Evolutionary conservation across 2,888 invertebrate genomes (phyloP).

Genomic region (Chaitophorus viminalis): DNA sequence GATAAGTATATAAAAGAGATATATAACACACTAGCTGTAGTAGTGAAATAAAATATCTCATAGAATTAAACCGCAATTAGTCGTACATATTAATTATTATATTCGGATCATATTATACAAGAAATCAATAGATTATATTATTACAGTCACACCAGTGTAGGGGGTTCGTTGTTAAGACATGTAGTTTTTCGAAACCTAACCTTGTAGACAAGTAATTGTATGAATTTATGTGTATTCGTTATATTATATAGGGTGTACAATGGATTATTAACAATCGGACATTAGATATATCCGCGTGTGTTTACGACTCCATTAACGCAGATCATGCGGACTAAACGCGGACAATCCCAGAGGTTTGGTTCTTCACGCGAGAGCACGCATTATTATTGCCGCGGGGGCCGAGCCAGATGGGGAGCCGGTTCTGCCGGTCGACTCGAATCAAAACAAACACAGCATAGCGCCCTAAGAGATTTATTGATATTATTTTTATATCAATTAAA

Average conservation of each 20-base stretch:
- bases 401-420: conserved; percentile 36
- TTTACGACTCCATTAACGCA: conserved; percentile 58
- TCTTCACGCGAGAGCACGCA: conserved; percentile 29
- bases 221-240: conserved; percentile 23
- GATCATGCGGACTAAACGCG: conserved; percentile 23
- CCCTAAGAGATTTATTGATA: conserved; percentile 51
- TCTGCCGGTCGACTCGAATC: conserved; percentile 21
- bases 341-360: conserved; percentile 47
- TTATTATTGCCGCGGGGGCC: conserved; percentile 33
- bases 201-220: conserved; percentile 12
- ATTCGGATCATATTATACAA: too few species aligned
- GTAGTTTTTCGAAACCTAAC: conserved; percentile 24
- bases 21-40: too few species aligned
- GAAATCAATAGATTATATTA: background rate
- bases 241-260: conserved; percentile 34
- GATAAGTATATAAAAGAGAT: too few species aligned
- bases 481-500: conserved; percentile 58
- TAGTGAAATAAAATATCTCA: too few species aligned
- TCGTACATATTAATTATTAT: background rate
- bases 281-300: conserved; percentile 25
- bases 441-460: conserved; percentile 57
- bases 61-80: background rate
- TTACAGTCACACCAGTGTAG: background rate
- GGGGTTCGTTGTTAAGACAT: background rate
- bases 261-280: conserved; percentile 46